Base-by-base conservation (phyloP, 2,888 invertebrate genomes). In the Actias luna region DNA sequence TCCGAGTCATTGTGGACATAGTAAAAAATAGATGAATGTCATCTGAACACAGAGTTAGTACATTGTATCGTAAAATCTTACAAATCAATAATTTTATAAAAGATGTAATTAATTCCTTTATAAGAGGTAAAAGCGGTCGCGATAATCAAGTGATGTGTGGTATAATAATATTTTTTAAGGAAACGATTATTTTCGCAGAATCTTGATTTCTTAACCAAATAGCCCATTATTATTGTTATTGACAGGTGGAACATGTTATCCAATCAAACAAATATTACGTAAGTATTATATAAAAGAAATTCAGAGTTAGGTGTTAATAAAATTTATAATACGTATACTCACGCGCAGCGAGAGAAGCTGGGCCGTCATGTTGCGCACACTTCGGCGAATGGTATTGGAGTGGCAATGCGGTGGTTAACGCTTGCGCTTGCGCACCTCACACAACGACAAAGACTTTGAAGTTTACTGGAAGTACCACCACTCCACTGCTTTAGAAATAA, bases 351-450 rank as follows among this genome's bases (percentile, higher is more conserved):
- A 76, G 74, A 75, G 78, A 73, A 74, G 78, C 70, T 75, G 74
- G 78, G 77, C 77, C 76, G 82, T 79, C 88, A 88, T 89, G 88
- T 84, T 88, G 88, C 77, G 79, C 77, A 81, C 87, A 77, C 79
- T 74, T 71, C 84, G 87, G 83, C 87, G 90, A 86, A 77, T 84
- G 86, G 82, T 84, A 70, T 78, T 79, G 66, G 84, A 89, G 86
- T 88, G 88, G 79, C 78, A 71, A 76, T 67, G 77, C 72, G 78
- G 78, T 78, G 78, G 76, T 71, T 73, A 77, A 77, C 78, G 78
- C 75, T 71, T 80, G 87, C 87, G 88, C 84, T 70, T 72, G 84
- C 84, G 84, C 85, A 78, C 77, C 76, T 76, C 74, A 74, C 74
- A 71, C 70, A 72, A 70, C 67, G 62, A 73, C 84, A 76, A 69